Percentiles rank a stretch among this genome's conserved stretches.
phyloP scores from a whole-genome alignment of 1,140 invertebrate genomes.

The Pogonomyrmex californicus region DNA sequence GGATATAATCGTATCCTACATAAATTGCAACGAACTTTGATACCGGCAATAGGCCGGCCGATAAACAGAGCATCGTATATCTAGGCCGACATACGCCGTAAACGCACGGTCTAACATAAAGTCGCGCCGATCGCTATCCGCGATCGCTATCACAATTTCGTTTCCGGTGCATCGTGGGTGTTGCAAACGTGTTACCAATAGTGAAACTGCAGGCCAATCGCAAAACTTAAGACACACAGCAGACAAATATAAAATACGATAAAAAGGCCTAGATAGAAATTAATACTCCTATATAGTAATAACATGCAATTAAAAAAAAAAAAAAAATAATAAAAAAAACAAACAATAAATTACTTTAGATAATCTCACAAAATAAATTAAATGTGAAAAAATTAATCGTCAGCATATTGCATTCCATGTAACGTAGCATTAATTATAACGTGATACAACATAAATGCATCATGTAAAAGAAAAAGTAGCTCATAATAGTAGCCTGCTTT shows the following conservation, averaged over 20 bases:
- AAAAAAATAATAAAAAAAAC: neutral
- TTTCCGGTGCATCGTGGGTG: neutral
- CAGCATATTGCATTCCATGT: neutral
- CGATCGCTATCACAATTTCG: conserved; percentile 40
- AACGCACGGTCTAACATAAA: conserved; percentile 38
- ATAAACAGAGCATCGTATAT: conserved; percentile 45
- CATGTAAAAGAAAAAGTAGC: neutral
- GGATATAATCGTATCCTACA: conserved; percentile 10
- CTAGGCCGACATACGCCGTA: conserved; percentile 20
- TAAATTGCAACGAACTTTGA: conserved; percentile 49
- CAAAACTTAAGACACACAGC: neutral
- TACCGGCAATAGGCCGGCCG: conserved; percentile 23
- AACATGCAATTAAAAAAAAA: neutral
- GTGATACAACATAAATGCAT: neutral
- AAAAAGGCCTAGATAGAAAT: neutral
- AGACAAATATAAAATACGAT: neutral
- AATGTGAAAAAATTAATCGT: neutral
- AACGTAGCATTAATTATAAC: neutral
- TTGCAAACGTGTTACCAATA: neutral
- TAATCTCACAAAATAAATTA: neutral
- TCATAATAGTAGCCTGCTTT: neutral
- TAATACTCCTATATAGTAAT: neutral
- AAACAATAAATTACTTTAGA: neutral
- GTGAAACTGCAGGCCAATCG: neutral
- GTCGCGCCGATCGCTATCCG: conserved; percentile 31